Evolutionary conservation across 1,140 invertebrate genomes (phyloP), one percentile per base, ranked within the genome.

Genomic region (Ephestia elutella): DNA sequence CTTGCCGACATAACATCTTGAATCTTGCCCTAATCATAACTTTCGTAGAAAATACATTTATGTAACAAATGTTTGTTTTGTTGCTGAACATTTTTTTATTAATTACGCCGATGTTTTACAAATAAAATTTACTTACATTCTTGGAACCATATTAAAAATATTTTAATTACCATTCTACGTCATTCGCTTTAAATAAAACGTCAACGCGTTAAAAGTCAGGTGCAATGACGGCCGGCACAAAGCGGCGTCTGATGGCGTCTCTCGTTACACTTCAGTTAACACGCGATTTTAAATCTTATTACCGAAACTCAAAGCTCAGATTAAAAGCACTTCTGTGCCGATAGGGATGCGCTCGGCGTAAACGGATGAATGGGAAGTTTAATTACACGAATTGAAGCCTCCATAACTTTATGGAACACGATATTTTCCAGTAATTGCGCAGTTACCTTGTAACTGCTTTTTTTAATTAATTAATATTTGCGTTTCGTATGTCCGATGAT

Each of bases 401-500:
- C 38, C n/a, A 44, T 44, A 44, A 44, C 15, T n/a, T 44, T 7
- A 4, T 44, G 38, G 38, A 44, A 44, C 38, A 13, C 38, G 38
- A 44, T 44, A 44, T 44, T 44, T 44, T 17, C 2, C 38, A 17
- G 38, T 44, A 44, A 44, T 44, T 44, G 38, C 38, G 38, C 38
- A 44, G 15, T 44, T 44, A 17, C 38, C n/a, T 44, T 44, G 38
- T 44, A 44, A 44, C 38, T 44, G 38, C 38, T 44, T 44, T 44
- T 44, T 44, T 44, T 15, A 44, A 44, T 44, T 44, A 44, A 44
- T 44, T 44, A 44, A 44, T 44, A 44, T 44, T 44, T 44, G n/a
- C 38, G 5, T 15, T 5, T 10, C 13, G 38, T 7, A 44, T 44
- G 38, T 44, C 38, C 15, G 38, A 7, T 13, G n/a, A 44, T 32